Base-by-base conservation (phyloP, 1,140 invertebrate genomes). In the Drosophila truncata region DNA sequence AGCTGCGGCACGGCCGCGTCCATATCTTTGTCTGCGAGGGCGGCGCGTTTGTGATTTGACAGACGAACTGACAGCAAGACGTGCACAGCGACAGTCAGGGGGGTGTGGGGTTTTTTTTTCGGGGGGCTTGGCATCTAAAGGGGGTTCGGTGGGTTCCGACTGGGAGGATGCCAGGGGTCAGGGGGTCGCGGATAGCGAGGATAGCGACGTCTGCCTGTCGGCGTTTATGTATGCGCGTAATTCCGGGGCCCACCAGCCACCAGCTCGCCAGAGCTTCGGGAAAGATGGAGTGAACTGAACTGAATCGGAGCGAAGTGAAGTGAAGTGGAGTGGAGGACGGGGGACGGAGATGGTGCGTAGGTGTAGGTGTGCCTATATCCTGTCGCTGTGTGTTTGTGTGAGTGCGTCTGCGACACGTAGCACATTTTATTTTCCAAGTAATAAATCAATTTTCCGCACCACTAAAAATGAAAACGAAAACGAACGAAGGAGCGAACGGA, bases 381-480 rank as follows among this genome's bases (percentile, higher is more conserved):
- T 65, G 55, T 46, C 35, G 47, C 41, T 62, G 25, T 52, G 44
- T 8, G 20, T 66, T n/a, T 57, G 27, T 39, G 41, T 80, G 64
- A 78, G 39, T 78, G 73, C 88, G 85, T 70, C 69, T 79, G 85
- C 85, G 85, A 90, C 85, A 90, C 85, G 85, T 90, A 90, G 85
- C 85, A 90, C 85, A 90, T 90, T 90, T 90, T 90, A 90, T 88
- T 91, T 91, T 91, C 84, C 88, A 91, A 91, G 88, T 88, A 91
- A 91, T 91, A 91, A 91, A 91, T 91, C 88, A 91, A 91, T 91
- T 91, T 91, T 91, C 88, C 88, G 88, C 88, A 91, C 88, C 88
- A 91, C 90, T 88, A 91, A 91, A 91, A 91, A 91, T 88, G 88
- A 91, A 91, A 85, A 91, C 83, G 80, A 86, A 90, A 63, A 25